Conservation (phyloP, 2,113 vertebrate species). For the Eulacestoma nigropectus region DNA sequence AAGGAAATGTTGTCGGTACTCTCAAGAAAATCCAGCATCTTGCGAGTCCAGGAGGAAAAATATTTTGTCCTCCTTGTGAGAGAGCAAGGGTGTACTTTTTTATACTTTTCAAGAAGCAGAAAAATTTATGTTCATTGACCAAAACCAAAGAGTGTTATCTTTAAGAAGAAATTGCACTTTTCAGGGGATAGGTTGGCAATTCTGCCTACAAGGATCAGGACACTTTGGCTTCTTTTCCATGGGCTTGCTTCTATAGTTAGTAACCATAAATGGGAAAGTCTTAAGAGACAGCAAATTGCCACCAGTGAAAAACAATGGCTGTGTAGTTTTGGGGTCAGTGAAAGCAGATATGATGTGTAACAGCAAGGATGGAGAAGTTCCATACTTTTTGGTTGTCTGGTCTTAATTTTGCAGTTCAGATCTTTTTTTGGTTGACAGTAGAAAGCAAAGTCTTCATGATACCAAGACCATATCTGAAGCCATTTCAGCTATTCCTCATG, state of each 20-base stretch:
- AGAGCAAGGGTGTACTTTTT: background rate
- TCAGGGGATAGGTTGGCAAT: background rate
- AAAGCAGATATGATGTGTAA: background rate
- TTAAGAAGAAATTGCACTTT: background rate
- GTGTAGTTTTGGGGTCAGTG: background rate
- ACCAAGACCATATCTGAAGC: background rate
- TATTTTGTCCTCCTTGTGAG: background rate
- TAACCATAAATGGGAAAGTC: background rate
- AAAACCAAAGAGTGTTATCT: background rate
- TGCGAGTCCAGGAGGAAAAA: background rate
- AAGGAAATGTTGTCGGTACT: background rate
- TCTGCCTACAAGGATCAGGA: background rate
- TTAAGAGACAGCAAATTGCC: background rate
- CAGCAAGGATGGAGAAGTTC: background rate
- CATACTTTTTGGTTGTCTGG: background rate
- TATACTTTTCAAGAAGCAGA: background rate
- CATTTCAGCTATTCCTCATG: background rate
- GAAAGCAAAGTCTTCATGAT: background rate
- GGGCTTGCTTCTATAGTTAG: background rate
- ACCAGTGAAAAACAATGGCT: background rate
- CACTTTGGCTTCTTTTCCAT: background rate
- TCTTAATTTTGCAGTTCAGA: background rate
- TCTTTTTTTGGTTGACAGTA: background rate
- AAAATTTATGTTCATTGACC: background rate
- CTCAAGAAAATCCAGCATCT: slow-evolving; percentile 23